These are phyloP conservation scores for Miniopterus natalensis DNA, from an alignment of 2,113 vertebrate species.

Conservation along the genomic window DNA sequence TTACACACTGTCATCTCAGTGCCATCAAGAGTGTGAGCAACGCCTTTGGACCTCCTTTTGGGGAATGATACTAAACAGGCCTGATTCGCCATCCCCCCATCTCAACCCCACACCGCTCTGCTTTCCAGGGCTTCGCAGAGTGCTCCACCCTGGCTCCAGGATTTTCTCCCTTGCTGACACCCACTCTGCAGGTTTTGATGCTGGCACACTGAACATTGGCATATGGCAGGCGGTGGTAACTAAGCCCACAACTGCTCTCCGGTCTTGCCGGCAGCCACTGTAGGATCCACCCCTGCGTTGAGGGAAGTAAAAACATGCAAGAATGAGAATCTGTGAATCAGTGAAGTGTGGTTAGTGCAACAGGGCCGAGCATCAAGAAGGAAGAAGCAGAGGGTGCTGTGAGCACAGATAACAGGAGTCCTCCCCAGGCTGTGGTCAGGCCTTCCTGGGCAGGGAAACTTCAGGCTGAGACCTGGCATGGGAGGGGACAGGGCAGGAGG, in stretches of 20 bases:
- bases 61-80: background rate
- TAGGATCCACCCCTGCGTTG: background rate
- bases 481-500: background rate
- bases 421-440: background rate
- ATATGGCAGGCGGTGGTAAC: fast-evolving
- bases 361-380: background rate
- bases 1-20: background rate
- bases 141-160: fast-evolving
- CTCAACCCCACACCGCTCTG: background rate
- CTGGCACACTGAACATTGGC: background rate
- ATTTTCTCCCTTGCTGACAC: no score
- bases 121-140: background rate
- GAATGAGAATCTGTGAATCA: background rate
- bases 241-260: background rate
- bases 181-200: background rate
- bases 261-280: fast-evolving
- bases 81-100: fast-evolving
- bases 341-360: no score
- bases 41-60: background rate
- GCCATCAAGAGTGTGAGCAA: background rate
- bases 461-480: background rate
- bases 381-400: background rate
- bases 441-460: background rate
- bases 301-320: background rate
- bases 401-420: background rate